Conservation (phyloP, 2,888 invertebrate genomes). For the Acrocyrtus sp. region DNA sequence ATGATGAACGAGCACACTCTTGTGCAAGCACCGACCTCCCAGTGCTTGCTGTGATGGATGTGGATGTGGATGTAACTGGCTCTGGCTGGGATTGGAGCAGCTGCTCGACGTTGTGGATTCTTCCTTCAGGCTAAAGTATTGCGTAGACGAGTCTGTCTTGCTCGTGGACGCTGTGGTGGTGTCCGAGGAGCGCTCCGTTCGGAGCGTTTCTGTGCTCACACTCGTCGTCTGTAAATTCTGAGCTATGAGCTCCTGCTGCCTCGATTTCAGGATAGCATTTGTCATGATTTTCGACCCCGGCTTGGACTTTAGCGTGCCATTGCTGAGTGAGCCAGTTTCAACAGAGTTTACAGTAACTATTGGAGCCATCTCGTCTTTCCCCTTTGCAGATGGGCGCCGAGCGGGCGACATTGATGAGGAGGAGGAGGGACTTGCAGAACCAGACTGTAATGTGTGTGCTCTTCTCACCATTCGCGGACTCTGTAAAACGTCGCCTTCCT, state of each 20-base stretch:
- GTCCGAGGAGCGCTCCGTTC: slow-evolving; percentile 26
- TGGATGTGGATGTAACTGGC: slow-evolving; percentile 10
- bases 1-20: slow-evolving; percentile 28
- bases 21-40: slow-evolving; percentile 18
- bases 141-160: slow-evolving; percentile 35
- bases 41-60: slow-evolving; percentile 5
- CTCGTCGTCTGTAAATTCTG: slow-evolving; percentile 4
- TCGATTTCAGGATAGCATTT: slow-evolving; percentile 53
- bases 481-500: too few relatives aligned
- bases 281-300: slow-evolving; percentile 58
- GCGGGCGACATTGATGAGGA: slow-evolving; percentile 26
- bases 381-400: slow-evolving; percentile 1
- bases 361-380: slow-evolving; percentile 3
- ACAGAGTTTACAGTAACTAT: slow-evolving; percentile 18
- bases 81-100: slow-evolving; percentile 3
- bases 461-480: slow-evolving; percentile 18
- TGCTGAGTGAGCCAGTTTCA: neutral
- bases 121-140: slow-evolving; percentile 40
- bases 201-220: slow-evolving; percentile 30
- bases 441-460: slow-evolving; percentile 18
- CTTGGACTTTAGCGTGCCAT: slow-evolving; percentile 23
- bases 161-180: slow-evolving; percentile 24
- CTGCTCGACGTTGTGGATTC: slow-evolving; percentile 22
- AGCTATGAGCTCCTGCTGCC: slow-evolving; percentile 54
- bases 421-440: slow-evolving; percentile 16